Base-by-base conservation (phyloP, 2,888 invertebrate species). In the Eledona agricola region DNA sequence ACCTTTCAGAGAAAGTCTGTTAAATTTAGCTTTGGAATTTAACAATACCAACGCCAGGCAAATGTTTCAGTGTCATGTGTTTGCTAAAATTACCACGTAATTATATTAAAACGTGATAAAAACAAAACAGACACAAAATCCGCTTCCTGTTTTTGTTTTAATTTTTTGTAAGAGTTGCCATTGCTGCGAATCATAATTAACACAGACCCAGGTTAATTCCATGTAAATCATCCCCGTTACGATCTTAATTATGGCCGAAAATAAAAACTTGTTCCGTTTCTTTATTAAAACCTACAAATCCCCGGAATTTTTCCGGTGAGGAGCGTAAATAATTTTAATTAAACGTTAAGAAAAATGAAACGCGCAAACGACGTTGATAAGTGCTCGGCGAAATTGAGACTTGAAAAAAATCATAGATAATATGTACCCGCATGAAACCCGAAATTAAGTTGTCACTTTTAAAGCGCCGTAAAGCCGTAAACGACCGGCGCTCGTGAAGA, bases 391-490 rank as follows among this genome's bases (percentile, higher is more conserved):
- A 26, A 38, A 38, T 38, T 29, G 13, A 11, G 16, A 10, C 20
- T 1, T 4, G 9, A 22, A 13, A 4, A 17, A 23, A n/a, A n/a
- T n/a, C n/a, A 23, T n/a, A 31, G 31, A 15, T 7, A 16, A 31
- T 23, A 40, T 31, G 22, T 34, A 45, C 34, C 16, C 22, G 31
- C 31, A 16, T 43, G 31, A 43, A 43, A 43, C 25, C 25, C 29
- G 34, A 35, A 46, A 46, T 46, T 46, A 46, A 46, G 26, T 46
- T 46, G 46, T 46, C 34, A 35, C 26, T 46, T 13, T 46, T 46
- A 45, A 45, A 34, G 34, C 29, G 31, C 31, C 31, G 19, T 43
- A 43, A 31, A 43, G 23, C 43, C 26, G 31, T 9, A 38, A 32
- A 43, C 20, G 15, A 32, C 22, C 3, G 32, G n/a, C n/a, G n/a